Base-by-base conservation (phyloP, 2,888 invertebrate genomes). In the Lamproptera curius region DNA sequence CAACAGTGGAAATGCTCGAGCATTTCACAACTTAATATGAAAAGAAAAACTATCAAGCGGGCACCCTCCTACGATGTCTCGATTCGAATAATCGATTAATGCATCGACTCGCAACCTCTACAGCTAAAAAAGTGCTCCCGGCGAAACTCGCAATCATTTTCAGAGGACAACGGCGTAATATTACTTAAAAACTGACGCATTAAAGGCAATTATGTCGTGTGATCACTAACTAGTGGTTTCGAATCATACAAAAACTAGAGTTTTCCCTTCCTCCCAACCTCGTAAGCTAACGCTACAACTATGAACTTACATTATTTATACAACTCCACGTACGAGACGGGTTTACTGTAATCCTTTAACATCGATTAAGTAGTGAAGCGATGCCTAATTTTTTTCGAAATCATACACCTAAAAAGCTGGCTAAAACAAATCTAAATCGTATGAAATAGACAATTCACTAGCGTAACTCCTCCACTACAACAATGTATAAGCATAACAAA, bases 181-280 rank as follows among this genome's bases (percentile, higher is more conserved):
- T 23, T 28, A 11, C 17, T 40, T 42, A 42, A 14, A n/a, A 52
- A 57, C 54, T 66, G 53, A 63, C 61, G 55, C 61, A 57, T 63
- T 55, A 48, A 67, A 65, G 63, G 65, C 67, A 63, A 64, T 62
- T 61, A 61, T 62, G 65, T 66, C 58, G 70, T 75, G 74, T 73
- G 48, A 50, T 53, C 67, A 67, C 73, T 75, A 77, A 73, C 75
- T 79, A 80, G 76, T 80, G 78, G 73, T 67, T 71, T 66, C 61
- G 63, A 71, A 73, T 82, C 76, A 83, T 86, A 86, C 76, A 86
- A 86, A 85, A 85, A 80, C 83, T 83, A 84, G n/a, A n/a, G n/a
- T n/a, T 73, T 75, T 72, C 70, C 70, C 50, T 42, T 23, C 26
- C 23, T 23, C 70, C 67, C 69, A 73, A 74, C 68, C 62, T 66